Conservation (phyloP, 2,113 vertebrate species). For the Collichthys lucidus region DNA sequence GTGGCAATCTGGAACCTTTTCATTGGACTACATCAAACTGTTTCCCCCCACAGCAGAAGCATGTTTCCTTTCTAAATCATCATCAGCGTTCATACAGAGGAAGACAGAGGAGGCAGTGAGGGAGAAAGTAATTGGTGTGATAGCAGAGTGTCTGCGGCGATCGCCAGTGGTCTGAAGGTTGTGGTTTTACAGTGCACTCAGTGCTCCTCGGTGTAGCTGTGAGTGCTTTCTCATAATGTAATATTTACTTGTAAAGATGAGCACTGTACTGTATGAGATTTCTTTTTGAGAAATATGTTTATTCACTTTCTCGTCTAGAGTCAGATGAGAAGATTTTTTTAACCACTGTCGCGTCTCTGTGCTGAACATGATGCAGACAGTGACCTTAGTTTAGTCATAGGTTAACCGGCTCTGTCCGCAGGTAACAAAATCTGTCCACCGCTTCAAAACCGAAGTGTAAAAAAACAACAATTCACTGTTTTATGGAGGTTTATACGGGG, state of each 20-base stretch:
- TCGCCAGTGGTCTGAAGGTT: constrained; percentile 8
- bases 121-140: constrained; percentile 45
- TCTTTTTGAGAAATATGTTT: neutral
- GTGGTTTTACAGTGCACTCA: constrained; percentile 5
- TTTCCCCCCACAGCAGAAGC: constrained; percentile 50
- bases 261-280: neutral
- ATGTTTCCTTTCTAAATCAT: constrained; percentile 40
- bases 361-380: neutral
- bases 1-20: constrained; percentile 54
- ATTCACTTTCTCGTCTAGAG: neutral
- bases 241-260: neutral
- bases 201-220: neutral
- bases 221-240: neutral
- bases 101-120: constrained; percentile 26
- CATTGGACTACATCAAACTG: constrained; percentile 43
- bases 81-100: constrained; percentile 12
- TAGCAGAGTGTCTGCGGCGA: neutral
- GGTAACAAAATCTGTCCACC: neutral
- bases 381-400: neutral
- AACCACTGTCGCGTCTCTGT: fast-evolving
- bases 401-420: neutral
- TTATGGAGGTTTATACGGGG: neutral
- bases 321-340: neutral
- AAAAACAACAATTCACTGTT: too few species aligned
- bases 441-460: neutral